A percentile compares a stretch with the other conserved stretches of the same genome.
Conservation (phyloP, 1,140 invertebrate genomes). For the Sycophaga agraensis region DNA sequence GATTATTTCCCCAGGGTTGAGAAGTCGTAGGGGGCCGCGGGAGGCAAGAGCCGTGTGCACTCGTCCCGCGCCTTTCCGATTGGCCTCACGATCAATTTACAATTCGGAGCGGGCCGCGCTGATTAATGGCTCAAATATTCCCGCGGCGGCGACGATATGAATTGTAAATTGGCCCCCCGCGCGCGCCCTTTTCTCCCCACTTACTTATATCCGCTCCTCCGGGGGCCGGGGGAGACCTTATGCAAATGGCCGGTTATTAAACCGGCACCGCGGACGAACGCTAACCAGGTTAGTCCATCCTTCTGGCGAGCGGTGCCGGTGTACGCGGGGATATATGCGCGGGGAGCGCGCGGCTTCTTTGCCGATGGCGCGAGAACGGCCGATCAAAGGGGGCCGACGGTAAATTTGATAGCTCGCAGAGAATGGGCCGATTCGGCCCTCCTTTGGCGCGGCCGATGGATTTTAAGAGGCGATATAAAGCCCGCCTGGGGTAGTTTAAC, state of each 20-base stretch:
- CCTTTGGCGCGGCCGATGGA: too few species aligned
- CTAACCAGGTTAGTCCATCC: not conserved
- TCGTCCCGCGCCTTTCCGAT: not conserved
- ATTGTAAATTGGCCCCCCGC: conserved; percentile 45
- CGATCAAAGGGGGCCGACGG: too few species aligned
- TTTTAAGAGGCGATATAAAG: too few species aligned
- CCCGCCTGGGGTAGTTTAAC: too few species aligned
- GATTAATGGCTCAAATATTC: conserved; percentile 50
- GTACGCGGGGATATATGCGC: too few species aligned
- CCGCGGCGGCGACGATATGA: conserved; percentile 38
- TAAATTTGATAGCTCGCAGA: too few species aligned
- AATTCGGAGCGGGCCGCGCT: conserved; percentile 23
- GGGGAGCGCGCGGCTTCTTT: too few species aligned
- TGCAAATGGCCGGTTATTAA: conserved; percentile 24
- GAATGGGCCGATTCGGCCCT: too few species aligned
- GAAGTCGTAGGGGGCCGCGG: not conserved
- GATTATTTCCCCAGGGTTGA: too few species aligned
- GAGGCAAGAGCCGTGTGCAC: not conserved
- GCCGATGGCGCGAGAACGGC: too few species aligned
- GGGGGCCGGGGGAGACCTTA: conserved; percentile 6
- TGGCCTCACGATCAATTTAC: conserved; percentile 20
- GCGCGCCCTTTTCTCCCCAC: not conserved
- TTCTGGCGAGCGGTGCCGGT: not conserved
- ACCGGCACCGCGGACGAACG: not conserved
- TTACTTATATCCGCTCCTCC: not conserved